Conservation (phyloP, 2,888 invertebrate species). For the Hanleya hanleyi region DNA sequence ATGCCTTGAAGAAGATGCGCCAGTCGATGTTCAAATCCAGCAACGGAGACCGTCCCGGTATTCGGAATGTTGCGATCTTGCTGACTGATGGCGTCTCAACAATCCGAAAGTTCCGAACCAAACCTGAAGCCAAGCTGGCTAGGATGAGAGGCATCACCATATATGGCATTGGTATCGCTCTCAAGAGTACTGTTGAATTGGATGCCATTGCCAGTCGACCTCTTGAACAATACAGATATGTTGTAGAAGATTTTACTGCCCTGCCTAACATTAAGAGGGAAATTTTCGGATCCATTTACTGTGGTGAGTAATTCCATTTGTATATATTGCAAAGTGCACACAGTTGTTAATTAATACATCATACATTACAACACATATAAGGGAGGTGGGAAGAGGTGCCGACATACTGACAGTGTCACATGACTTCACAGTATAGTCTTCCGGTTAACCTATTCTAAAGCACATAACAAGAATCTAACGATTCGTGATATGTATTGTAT, state of each 20-base stretch:
- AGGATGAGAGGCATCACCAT: neutral
- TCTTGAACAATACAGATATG: constrained; percentile 14
- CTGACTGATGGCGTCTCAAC: constrained; percentile 44
- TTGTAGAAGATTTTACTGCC: constrained; percentile 7
- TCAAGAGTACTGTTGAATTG: constrained; percentile 24
- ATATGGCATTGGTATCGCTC: neutral
- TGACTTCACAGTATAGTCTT: too few relatives aligned
- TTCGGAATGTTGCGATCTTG: constrained; percentile 27
- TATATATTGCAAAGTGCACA: too few relatives aligned
- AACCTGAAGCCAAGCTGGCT: constrained; percentile 19
- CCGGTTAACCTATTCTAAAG: too few relatives aligned
- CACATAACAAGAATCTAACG: too few relatives aligned
- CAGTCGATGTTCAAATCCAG: constrained; percentile 27
- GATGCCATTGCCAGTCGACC: constrained; percentile 33
- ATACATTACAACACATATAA: too few relatives aligned
- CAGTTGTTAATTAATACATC: too few relatives aligned
- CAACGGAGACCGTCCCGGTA: constrained; percentile 30
- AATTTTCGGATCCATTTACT: too few relatives aligned
- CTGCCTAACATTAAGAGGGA: too few relatives aligned
- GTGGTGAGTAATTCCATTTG: too few relatives aligned
- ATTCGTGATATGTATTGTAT: too few relatives aligned
- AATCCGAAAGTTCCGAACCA: constrained; percentile 20
- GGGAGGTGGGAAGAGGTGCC: too few relatives aligned
- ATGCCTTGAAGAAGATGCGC: constrained; percentile 27
- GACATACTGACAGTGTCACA: too few relatives aligned